phyloP scores from a whole-genome alignment of 2,888 invertebrate species.

The Alloscopus bannaensis region DNA sequence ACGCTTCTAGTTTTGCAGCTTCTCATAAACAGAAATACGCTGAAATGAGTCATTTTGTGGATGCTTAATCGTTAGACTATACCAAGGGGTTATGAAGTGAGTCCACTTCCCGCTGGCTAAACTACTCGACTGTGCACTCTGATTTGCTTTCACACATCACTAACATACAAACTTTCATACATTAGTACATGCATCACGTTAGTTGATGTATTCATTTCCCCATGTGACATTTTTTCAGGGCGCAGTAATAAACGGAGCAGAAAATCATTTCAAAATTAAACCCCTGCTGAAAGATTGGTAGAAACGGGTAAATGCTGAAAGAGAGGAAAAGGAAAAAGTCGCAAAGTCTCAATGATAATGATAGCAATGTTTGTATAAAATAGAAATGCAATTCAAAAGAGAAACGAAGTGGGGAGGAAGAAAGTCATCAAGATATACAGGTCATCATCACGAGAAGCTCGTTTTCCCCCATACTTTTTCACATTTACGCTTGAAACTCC shows the following conservation, averaged over 20 bases:
- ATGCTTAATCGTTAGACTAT: too few relatives aligned
- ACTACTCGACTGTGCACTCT: not conserved
- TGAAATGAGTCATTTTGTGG: too few relatives aligned
- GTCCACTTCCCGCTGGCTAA: not conserved
- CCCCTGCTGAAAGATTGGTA: not conserved
- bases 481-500: constrained; percentile 8
- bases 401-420: constrained; percentile 6
- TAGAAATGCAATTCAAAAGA: not conserved
- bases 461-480: constrained; percentile 4
- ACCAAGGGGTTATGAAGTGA: constrained; percentile 45
- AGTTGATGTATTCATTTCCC: not conserved
- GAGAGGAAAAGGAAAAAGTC: constrained; percentile 15
- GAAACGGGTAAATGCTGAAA: too few relatives aligned
- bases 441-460: constrained; percentile 22
- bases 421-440: constrained; percentile 45
- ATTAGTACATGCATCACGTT: too few relatives aligned
- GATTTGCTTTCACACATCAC: too few relatives aligned
- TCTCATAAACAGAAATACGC: too few relatives aligned
- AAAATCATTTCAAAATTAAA: constrained; percentile 45
- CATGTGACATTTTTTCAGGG: not conserved
- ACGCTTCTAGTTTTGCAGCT: too few relatives aligned
- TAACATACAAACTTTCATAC: too few relatives aligned
- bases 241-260: constrained; percentile 17
- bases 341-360: constrained; percentile 7
- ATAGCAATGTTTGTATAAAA: constrained; percentile 25